A percentile compares a stretch with the other conserved stretches of the same genome.
Conservation (phyloP, 1,140 invertebrate genomes). For the Himalopsyche phryganea region DNA sequence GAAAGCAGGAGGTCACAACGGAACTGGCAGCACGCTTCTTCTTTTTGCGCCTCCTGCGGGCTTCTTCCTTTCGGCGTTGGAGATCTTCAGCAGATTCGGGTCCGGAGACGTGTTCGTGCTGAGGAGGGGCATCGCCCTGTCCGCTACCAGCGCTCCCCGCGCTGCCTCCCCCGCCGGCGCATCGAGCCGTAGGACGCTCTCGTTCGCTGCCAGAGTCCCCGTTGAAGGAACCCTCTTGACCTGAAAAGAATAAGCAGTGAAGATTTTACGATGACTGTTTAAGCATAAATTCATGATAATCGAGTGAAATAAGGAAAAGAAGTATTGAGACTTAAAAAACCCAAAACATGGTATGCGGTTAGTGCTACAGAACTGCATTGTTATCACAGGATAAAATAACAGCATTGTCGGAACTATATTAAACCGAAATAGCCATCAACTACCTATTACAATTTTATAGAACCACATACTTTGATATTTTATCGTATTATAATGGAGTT, state of each 20-base stretch:
- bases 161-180: conserved; percentile 2
- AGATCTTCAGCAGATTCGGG: conserved; percentile 56
- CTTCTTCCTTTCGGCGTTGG: conserved; percentile 77
- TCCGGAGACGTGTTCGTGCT: conserved; percentile 24
- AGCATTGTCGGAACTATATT: too few species aligned
- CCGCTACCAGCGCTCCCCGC: conserved; percentile 8
- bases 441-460: too few species aligned
- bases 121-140: conserved; percentile 41
- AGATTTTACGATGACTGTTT: neutral
- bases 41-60: conserved; percentile 78
- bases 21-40: conserved; percentile 85
- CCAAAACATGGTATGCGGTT: too few species aligned
- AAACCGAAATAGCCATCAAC: too few species aligned
- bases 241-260: conserved; percentile 30
- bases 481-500: too few species aligned
- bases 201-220: conserved; percentile 54
- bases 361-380: too few species aligned
- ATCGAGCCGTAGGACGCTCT: conserved; percentile 41
- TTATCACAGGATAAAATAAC: too few species aligned
- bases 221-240: conserved; percentile 47
- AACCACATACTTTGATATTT: too few species aligned
- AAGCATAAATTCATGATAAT: too few species aligned
- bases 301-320: too few species aligned
- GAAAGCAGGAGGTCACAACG: conserved; percentile 82
- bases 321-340: too few species aligned